phyloP scores from a whole-genome alignment of 2,888 invertebrate genomes.

The Hololepta plana region DNA sequence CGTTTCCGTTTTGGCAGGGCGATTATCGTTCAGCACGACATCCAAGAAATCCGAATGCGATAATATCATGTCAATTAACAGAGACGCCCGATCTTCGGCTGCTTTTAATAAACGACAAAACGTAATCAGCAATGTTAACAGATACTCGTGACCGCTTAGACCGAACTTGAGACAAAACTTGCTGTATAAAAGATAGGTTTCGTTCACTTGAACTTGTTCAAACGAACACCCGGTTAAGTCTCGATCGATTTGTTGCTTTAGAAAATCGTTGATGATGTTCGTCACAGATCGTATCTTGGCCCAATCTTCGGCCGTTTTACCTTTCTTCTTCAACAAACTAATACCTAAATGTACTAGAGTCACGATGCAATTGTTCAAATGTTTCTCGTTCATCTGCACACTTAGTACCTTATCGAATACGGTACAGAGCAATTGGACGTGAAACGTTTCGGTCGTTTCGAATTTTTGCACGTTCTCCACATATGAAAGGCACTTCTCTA shows the following conservation, averaged over 20 bases:
- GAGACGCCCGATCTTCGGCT: slow-evolving; percentile 29
- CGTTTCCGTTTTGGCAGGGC: slow-evolving; percentile 39
- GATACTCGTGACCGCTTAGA: slow-evolving; percentile 20
- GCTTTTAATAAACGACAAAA: slow-evolving; percentile 36
- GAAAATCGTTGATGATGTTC: slow-evolving; percentile 2
- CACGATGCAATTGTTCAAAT: slow-evolving; percentile 33
- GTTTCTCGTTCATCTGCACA: slow-evolving; percentile 17
- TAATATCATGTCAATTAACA: slow-evolving; percentile 53
- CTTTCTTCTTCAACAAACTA: slow-evolving; percentile 28
- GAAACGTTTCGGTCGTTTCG: slow-evolving; percentile 39
- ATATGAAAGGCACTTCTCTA: slow-evolving; percentile 40
- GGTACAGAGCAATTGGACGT: slow-evolving; percentile 33
- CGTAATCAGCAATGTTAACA: slow-evolving; percentile 31
- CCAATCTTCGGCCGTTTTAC: slow-evolving; percentile 12
- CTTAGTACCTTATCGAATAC: slow-evolving; percentile 6
- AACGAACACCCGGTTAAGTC: slow-evolving; percentile 2
- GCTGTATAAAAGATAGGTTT: slow-evolving; percentile 39
- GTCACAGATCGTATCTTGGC: slow-evolving; percentile 9
- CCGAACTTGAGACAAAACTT: slow-evolving; percentile 49
- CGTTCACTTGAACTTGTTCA: slow-evolving; percentile 16
- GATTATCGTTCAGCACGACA: slow-evolving; percentile 36
- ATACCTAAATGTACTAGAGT: slow-evolving; percentile 35
- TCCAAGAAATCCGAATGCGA: slow-evolving; percentile 63
- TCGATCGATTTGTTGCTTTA: not conserved
- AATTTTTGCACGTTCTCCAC: slow-evolving; percentile 43